These are phyloP conservation scores for Hoplostethus atlanticus DNA, from an alignment of 2,797 vertebrate genomes.

Conservation along the genomic window DNA sequence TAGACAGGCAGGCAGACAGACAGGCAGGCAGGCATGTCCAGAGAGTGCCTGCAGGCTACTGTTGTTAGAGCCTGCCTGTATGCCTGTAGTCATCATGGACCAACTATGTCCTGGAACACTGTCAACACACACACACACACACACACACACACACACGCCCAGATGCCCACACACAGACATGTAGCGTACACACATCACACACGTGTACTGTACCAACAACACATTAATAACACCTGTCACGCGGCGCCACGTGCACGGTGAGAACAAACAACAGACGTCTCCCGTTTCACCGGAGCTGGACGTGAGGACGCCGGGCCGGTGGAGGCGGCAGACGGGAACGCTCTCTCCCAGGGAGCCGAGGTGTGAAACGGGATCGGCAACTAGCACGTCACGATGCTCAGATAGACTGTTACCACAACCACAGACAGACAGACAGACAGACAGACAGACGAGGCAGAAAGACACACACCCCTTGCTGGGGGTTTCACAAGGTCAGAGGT, in stretches of 20 bases:
- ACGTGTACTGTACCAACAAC: not conserved
- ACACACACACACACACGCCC: not conserved
- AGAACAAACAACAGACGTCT: slow-evolving; percentile 16
- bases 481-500: slow-evolving; percentile 50
- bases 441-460: slow-evolving; percentile 3
- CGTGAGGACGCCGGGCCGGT: slow-evolving; percentile 7
- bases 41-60: slow-evolving; percentile 19
- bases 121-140: not conserved
- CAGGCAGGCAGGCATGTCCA: not conserved
- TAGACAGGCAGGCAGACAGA: too few species aligned
- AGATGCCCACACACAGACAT: not conserved
- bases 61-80: slow-evolving; percentile 30
- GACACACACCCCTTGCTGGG: slow-evolving; percentile 9
- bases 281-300: slow-evolving; percentile 20
- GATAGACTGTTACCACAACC: too few species aligned
- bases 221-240: slow-evolving; percentile 19
- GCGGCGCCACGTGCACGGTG: slow-evolving; percentile 20
- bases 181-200: not conserved
- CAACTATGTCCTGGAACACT: slow-evolving; percentile 5
- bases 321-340: too few species aligned
- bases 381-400: too few species aligned
- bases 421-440: slow-evolving; percentile 10
- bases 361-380: too few species aligned
- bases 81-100: slow-evolving; percentile 18
- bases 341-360: too few species aligned